Evolutionary conservation across 2,113 vertebrate genomes (phyloP).

Genomic region (Melanotaenia duboulayi): DNA sequence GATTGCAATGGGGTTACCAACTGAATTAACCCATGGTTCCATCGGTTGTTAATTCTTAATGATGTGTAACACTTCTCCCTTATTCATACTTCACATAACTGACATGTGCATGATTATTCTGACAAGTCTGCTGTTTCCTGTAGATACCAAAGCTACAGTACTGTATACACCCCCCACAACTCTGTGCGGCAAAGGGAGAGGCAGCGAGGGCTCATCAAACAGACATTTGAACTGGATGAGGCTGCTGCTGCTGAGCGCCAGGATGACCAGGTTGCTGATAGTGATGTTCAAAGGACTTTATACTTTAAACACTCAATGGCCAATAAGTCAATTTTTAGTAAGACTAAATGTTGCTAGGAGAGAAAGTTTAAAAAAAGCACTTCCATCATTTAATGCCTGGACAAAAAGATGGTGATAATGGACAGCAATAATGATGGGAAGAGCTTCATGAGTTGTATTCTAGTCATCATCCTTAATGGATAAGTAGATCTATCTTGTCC

Average conservation of each 20-base stretch:
- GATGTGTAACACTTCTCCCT: conserved; percentile 12
- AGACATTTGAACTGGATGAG: conserved; percentile 89
- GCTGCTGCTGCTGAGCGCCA: conserved; percentile 80
- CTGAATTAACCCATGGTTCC: conserved; percentile 36
- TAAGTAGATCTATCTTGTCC: conserved; percentile 29
- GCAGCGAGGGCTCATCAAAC: conserved; percentile 86
- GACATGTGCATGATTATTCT: conserved; percentile 24
- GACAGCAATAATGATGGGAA: conserved; percentile 2
- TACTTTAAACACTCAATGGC: neutral
- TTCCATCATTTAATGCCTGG: conserved; percentile 10
- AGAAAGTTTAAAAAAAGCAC: conserved; percentile 1
- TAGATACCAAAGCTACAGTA: conserved; percentile 88
- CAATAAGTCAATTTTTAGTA: conserved; percentile 1
- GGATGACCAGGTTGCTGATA: conserved; percentile 84
- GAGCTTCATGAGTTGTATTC: conserved; percentile 17
- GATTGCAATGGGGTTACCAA: conserved; percentile 8
- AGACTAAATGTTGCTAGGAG: conserved; percentile 6
- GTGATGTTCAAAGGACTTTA: neutral
- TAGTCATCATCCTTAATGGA: conserved; percentile 35
- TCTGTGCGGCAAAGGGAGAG: conserved; percentile 87
- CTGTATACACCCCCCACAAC: conserved; percentile 81
- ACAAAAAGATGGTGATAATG: conserved; percentile 8
- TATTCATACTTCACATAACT: conserved; percentile 11
- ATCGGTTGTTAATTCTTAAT: conserved; percentile 26
- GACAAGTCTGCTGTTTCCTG: neutral